Conservation (phyloP, 2,113 vertebrate genomes). For the Syrrhaptes paradoxus region DNA sequence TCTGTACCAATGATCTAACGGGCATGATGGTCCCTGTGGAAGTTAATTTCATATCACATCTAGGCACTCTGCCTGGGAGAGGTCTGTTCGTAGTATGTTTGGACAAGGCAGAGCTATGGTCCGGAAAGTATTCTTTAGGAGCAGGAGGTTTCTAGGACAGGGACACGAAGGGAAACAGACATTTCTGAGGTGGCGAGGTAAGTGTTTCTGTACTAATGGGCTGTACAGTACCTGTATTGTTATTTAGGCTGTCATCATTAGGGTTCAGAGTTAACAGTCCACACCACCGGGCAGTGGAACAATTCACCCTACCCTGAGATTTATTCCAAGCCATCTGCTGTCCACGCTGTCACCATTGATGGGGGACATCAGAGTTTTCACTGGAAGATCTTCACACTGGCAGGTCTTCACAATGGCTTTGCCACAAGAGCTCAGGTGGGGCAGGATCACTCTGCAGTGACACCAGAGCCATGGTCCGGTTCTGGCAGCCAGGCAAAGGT, state of each 20-base stretch:
- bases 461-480: accelerated
- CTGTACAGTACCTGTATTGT: background rate
- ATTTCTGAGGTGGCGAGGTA: background rate
- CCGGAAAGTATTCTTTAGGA: background rate
- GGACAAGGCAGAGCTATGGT: background rate
- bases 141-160: background rate
- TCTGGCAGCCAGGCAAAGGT: background rate
- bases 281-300: background rate
- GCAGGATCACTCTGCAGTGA: background rate
- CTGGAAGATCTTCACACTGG: background rate
- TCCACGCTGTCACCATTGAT: accelerated
- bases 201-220: background rate
- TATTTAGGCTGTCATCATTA: background rate
- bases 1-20: accelerated
- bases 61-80: background rate
- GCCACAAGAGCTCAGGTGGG: background rate
- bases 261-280: background rate
- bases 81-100: accelerated
- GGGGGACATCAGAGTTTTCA: background rate
- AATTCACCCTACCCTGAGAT: background rate
- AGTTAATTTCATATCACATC: background rate
- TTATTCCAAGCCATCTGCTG: background rate
- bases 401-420: background rate
- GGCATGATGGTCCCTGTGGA: accelerated
- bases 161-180: background rate